phyloP scores from a whole-genome alignment of 2,888 invertebrate genomes.

The Conchocele bisecta region DNA sequence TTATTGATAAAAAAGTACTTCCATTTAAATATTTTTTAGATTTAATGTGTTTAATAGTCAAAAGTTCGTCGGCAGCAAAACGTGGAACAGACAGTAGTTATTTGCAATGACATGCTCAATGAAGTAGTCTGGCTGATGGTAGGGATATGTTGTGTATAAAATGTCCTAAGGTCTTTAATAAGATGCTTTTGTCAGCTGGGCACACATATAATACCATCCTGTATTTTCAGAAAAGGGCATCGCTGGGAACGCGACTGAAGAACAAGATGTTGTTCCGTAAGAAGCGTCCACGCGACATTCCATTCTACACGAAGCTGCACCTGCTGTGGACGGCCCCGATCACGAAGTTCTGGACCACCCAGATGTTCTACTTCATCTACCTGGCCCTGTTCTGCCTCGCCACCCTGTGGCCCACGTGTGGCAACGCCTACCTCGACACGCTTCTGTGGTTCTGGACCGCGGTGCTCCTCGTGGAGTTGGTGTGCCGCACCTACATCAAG shows the following conservation, averaged over 20 bases:
- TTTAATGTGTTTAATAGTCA: too few species aligned
- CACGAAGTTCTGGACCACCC: conserved; percentile 83
- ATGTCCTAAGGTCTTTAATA: too few species aligned
- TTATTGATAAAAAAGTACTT: too few species aligned
- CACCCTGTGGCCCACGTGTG: conserved; percentile 82
- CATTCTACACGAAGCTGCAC: conserved; percentile 70
- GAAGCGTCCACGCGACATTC: conserved; percentile 37
- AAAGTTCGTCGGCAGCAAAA: too few species aligned
- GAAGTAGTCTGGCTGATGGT: too few species aligned
- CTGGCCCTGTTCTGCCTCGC: conserved; percentile 73
- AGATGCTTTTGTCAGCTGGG: too few species aligned
- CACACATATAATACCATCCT: too few species aligned
- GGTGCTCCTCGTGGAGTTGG: conserved; percentile 69
- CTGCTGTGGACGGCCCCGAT: conserved; percentile 83
- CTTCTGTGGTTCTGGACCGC: conserved; percentile 77
- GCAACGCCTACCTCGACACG: conserved; percentile 80
- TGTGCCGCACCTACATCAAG: conserved; percentile 65
- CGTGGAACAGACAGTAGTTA: too few species aligned
- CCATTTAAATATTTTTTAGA: too few species aligned
- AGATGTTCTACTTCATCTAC: conserved; percentile 74
- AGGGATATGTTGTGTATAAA: too few species aligned
- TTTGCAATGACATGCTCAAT: too few species aligned
- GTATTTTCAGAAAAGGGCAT: neutral
- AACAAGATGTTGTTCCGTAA: too few species aligned
- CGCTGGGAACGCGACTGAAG: neutral